Conservation (phyloP, 1,140 invertebrate species). For the Dysdera silvatica region DNA sequence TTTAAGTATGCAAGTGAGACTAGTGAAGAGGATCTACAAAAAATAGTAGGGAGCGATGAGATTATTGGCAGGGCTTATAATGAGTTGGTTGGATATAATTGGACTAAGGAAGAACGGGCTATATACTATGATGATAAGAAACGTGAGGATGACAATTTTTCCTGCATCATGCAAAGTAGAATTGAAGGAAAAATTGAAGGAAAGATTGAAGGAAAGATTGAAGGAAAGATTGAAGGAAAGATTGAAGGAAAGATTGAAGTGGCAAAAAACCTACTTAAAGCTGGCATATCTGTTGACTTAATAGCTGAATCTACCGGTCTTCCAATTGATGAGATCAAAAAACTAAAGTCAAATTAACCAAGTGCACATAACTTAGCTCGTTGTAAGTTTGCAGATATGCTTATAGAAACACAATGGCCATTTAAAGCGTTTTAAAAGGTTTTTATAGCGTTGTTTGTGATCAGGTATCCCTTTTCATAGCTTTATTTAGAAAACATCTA, state of each 20-base stretch:
- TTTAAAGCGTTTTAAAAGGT: too few relatives aligned
- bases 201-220: not conserved
- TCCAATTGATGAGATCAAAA: constrained; percentile 3
- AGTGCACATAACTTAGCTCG: too few relatives aligned
- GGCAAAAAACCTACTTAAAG: constrained; percentile 10
- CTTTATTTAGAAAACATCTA: too few relatives aligned
- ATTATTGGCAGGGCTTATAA: not conserved
- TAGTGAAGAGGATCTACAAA: constrained; percentile 11
- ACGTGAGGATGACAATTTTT: not conserved
- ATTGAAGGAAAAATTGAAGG: not conserved
- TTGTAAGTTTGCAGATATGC: too few relatives aligned
- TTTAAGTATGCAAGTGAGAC: constrained; percentile 12
- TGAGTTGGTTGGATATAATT: not conserved
- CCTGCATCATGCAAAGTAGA: not conserved
- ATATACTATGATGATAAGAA: not conserved
- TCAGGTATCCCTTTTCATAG: too few relatives aligned
- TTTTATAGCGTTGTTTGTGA: too few relatives aligned
- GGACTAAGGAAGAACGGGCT: not conserved
- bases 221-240: not conserved
- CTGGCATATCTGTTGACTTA: not conserved
- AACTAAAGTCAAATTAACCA: too few relatives aligned
- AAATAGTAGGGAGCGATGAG: constrained; percentile 1
- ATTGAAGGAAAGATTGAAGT: not conserved
- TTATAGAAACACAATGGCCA: too few relatives aligned
- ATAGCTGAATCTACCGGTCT: constrained; percentile 5